These are phyloP conservation scores for Tenodera sinensis DNA, from an alignment of 2,888 invertebrate species.

Conservation along the genomic window DNA sequence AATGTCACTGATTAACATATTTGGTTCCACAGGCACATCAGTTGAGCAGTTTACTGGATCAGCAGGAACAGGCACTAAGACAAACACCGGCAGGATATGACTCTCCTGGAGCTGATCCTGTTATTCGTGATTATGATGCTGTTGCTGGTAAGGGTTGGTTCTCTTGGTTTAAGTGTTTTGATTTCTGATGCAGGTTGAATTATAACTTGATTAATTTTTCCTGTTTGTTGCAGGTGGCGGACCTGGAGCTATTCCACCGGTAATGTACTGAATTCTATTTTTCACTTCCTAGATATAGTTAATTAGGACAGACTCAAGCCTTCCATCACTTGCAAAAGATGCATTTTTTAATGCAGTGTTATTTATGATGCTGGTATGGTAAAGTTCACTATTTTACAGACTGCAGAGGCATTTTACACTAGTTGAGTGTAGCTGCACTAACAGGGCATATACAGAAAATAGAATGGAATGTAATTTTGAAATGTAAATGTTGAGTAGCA, in stretches of 20 bases:
- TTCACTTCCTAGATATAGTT: neutral
- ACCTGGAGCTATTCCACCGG: constrained; percentile 28
- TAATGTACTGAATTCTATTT: constrained; percentile 25
- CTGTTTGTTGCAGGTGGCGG: constrained; percentile 22
- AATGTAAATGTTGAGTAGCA: too few relatives aligned
- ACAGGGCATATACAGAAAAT: too few relatives aligned
- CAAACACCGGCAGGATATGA: constrained; percentile 25
- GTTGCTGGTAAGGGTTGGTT: constrained; percentile 17
- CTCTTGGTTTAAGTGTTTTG: neutral
- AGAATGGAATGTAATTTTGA: too few relatives aligned
- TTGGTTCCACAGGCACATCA: constrained; percentile 43
- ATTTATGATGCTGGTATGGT: too few relatives aligned
- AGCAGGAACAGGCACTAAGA: constrained; percentile 63
- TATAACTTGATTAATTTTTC: neutral
- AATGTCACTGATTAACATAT: neutral
- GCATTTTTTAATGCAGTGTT: too few relatives aligned
- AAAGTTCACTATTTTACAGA: too few relatives aligned
- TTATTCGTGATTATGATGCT: constrained; percentile 23
- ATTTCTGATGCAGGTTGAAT: neutral
- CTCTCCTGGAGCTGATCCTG: constrained; percentile 26
- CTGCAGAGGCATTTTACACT: too few relatives aligned
- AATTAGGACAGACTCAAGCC: neutral
- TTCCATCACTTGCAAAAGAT: neutral
- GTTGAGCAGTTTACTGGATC: constrained; percentile 58
- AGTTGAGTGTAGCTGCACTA: too few relatives aligned